These are phyloP conservation scores for Anodontia alba DNA, from an alignment of 2,888 invertebrate genomes.

Conservation along the genomic window DNA sequence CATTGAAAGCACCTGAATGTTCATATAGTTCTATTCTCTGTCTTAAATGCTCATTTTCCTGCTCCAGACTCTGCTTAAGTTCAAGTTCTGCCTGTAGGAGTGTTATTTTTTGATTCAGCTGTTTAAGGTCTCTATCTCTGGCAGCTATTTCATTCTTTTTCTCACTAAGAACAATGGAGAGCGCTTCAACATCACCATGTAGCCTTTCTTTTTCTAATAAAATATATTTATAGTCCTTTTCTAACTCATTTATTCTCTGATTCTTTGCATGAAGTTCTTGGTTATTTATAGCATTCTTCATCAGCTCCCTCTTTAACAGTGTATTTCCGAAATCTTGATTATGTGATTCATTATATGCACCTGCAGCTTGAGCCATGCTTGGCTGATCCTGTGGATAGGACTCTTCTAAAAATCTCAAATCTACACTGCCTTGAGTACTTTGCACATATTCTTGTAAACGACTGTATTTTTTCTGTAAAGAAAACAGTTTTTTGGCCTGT, in stretches of 20 bases:
- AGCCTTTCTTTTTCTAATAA: constrained; percentile 30
- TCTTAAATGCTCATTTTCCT: constrained; percentile 13
- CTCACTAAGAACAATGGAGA: constrained; percentile 19
- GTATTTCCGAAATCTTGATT: constrained; percentile 41
- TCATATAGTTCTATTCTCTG: constrained; percentile 23
- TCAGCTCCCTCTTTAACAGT: constrained; percentile 49
- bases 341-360: constrained; percentile 38
- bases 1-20: neutral
- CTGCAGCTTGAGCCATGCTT: constrained; percentile 40
- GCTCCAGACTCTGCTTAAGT: neutral
- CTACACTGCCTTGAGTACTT: neutral
- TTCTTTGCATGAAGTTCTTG: constrained; percentile 30
- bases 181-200: constrained; percentile 1
- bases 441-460: constrained; percentile 32
- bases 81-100: neutral
- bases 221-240: constrained; percentile 27
- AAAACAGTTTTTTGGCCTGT: constrained; percentile 28
- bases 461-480: constrained; percentile 32
- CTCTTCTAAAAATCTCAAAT: constrained; percentile 24
- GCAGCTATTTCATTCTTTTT: constrained; percentile 9
- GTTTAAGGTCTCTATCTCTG: constrained; percentile 32
- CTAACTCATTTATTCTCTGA: constrained; percentile 26
- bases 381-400: neutral
- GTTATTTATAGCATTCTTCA: constrained; percentile 25
- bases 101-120: constrained; percentile 21